These are phyloP conservation scores for Drosophila watanabei DNA, from an alignment of 1,140 invertebrate genomes.

Conservation along the genomic window DNA sequence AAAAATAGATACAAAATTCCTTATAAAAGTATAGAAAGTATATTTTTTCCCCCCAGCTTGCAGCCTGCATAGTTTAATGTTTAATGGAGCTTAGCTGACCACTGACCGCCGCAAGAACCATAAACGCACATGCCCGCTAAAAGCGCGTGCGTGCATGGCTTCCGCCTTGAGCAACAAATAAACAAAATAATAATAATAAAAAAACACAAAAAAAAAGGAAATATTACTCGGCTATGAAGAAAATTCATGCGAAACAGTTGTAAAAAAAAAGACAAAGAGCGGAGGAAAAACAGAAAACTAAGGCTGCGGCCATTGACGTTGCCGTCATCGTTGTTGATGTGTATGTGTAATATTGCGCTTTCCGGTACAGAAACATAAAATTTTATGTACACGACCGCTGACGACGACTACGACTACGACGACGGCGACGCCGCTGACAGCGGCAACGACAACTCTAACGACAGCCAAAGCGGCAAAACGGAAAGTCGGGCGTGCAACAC, in stretches of 20 bases:
- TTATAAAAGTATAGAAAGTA: background rate
- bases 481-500: constrained; percentile 69
- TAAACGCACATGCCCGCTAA: constrained; percentile 45
- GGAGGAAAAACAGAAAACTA: constrained; percentile 43
- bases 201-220: constrained; percentile 8
- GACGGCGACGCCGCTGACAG: constrained; percentile 2
- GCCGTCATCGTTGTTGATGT: constrained; percentile 62
- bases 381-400: constrained; percentile 75
- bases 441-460: constrained; percentile 38
- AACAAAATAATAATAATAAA: constrained; percentile 33
- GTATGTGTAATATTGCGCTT: constrained; percentile 73
- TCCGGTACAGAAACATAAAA: constrained; percentile 82
- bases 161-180: constrained; percentile 55
- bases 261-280: constrained; percentile 48
- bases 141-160: constrained; percentile 60
- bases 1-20: constrained; percentile 3
- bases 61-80: constrained; percentile 5
- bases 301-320: constrained; percentile 58
- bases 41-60: background rate
- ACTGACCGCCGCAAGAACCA: constrained; percentile 29
- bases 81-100: constrained; percentile 5
- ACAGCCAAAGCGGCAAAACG: constrained; percentile 27
- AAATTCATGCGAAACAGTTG: constrained; percentile 75
- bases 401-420: constrained; percentile 46
- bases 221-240: constrained; percentile 26